Evolutionary conservation across 1,140 invertebrate genomes (phyloP), one percentile per base, ranked within the genome.

Genomic region (Drosophila aff.): DNA sequence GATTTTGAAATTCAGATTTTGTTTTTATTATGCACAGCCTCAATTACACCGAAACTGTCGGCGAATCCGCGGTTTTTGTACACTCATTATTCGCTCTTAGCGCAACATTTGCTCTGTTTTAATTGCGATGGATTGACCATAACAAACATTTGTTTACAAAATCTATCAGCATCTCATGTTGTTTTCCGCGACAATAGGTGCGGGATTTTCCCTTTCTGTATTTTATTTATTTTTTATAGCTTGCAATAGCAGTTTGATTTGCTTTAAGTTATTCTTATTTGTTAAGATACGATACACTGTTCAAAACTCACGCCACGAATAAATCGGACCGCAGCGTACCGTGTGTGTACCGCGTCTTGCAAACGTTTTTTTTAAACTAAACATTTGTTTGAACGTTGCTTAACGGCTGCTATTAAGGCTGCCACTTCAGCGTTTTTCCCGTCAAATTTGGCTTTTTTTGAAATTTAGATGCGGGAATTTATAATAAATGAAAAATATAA

Each of bases 61-160:
- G 13, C 43, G 26, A 49, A 36, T 44, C 53, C 11, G 21, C 28
- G 8, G 41, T n/a, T 43, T 41, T 52, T 21, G n/a, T 26, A n/a
- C 38, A 49, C 53, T 59, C 40, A n/a, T 9, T 36, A 28, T 5
- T 11, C 18, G 36, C 49, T 44, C n/a, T 18, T 16, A 23, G 47
- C 47, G 58, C 59, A 64, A 4, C 36, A 23, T 16, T 55, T 40
- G 15, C 15, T 40, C 23, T 23, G 53, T 57, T 57, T 26, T 26
- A 57, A 57, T 40, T 40, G 3, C 21, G 53, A 40, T 57, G 26
- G 21, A 57, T 55, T 38, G 33, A 5, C 33, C 36, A 57, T 1
- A 57, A 57, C 53, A 57, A 40, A 26, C 21, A 40, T 40, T 57
- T 57, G 53, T 57, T 57, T 57, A 57, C 53, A 57, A 57, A 55